Evolutionary conservation across 2,113 vertebrate genomes (phyloP), one percentile per base, ranked within the genome.

Genomic region (Garra rufa): DNA sequence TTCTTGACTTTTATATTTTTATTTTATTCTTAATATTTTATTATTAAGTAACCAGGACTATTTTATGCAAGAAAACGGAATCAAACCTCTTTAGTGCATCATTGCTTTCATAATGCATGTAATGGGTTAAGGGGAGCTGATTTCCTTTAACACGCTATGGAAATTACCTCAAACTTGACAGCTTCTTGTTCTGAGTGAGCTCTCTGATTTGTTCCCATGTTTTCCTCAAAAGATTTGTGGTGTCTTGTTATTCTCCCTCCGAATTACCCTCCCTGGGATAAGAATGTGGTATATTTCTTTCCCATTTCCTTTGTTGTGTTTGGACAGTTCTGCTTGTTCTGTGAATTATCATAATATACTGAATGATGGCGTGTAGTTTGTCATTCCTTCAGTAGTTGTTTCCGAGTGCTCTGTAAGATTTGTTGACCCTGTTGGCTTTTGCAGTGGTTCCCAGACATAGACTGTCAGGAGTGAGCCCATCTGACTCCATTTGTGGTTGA

Each of bases 301-400:
- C n/a, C 69, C 41, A 73, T 44, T 73, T 46, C n/a, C 21, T 71
- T 71, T 71, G 69, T 71, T 71, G 69, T 55, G 48, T 76, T 76
- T 52, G 46, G 48, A 34, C 21, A 76, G 17, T 13, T 76, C 46
- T 75, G 73, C 73, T 48, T 55, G n/a, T 74, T 74, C 44, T 50
- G 14, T 50, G 15, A 52, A 50, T 28, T 76, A 76, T 75, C 15
- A 9, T 50, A 28, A 21, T 52, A 26, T 76, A n/a, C 2, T 44
- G 41, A n/a, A 46, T 44, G n/a, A 71, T 71, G 69, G 21, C n/a
- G 21, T 8, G 38, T 13, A 73, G n/a, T 24, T n/a, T 44, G 48
- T 55, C 74, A 14, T 38, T 34, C 14, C 17, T 76, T 73, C 41
- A 44, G 70, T 55, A 76, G 26, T 55, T 76, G 28, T 76, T 76